A percentile compares a stretch with the other conserved stretches of the same genome.
Conservation (phyloP, 1,140 invertebrate species). For the Amyelois transitella region DNA sequence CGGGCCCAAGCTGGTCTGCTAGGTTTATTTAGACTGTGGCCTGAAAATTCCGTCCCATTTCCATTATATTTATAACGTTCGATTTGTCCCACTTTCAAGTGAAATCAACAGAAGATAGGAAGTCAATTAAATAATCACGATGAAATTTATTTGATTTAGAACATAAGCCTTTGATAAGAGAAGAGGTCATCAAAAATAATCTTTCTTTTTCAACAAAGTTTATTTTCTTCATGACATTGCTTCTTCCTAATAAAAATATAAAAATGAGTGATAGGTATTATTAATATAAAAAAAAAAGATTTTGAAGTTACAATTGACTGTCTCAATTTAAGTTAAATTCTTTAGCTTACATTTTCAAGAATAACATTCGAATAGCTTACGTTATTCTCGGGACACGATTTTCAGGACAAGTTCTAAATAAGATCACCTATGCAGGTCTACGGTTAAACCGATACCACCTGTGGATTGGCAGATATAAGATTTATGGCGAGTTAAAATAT, state of each 20-base stretch:
- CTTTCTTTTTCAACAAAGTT: too few relatives aligned
- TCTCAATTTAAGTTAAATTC: not conserved
- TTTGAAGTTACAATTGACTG: too few relatives aligned
- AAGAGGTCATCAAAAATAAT: too few relatives aligned
- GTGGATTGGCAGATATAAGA: not conserved
- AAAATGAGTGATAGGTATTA: too few relatives aligned
- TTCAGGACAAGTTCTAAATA: not conserved
- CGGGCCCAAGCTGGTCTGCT: not conserved
- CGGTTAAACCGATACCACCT: not conserved
- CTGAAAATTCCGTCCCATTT: not conserved
- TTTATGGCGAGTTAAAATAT: not conserved
- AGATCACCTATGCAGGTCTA: not conserved
- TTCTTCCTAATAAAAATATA: too few relatives aligned
- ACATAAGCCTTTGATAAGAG: too few relatives aligned
- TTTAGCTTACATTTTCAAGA: not conserved
- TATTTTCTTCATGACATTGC: too few relatives aligned
- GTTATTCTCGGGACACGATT: not conserved
- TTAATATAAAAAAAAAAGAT: too few relatives aligned
- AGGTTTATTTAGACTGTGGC: not conserved
- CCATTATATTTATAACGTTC: not conserved
- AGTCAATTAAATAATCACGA: too few relatives aligned
- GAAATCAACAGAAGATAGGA: too few relatives aligned
- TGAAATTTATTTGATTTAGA: too few relatives aligned
- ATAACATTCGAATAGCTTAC: not conserved
- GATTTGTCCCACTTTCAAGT: not conserved